Evolutionary conservation across 2,113 vertebrate species (phyloP).

Genomic region (Benitochromis conjunctus): DNA sequence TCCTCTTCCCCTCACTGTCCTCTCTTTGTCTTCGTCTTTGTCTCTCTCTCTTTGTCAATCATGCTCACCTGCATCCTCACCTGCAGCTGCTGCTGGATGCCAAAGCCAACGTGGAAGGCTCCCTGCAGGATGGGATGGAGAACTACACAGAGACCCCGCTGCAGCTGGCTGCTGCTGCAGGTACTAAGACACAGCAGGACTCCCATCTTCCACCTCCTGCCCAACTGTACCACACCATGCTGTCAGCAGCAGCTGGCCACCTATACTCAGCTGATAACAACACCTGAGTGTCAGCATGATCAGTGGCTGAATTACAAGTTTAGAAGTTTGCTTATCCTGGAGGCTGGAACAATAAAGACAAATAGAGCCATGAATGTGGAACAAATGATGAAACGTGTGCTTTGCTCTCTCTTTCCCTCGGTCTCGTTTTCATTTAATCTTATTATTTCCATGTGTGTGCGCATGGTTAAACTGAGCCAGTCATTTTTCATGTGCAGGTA

Average conservation of each 20-base stretch:
- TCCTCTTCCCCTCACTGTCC: not conserved
- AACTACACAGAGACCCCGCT: slow-evolving; percentile 97
- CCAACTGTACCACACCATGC: not conserved
- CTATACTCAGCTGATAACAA: slow-evolving; percentile 2
- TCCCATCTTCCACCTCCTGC: not conserved
- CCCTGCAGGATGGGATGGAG: slow-evolving; percentile 93
- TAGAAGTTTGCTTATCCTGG: not conserved
- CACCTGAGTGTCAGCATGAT: slow-evolving; percentile 24
- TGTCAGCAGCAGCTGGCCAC: not conserved
- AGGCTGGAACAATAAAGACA: slow-evolving; percentile 10
- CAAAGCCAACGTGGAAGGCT: slow-evolving; percentile 93
- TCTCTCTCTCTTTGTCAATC: not conserved
- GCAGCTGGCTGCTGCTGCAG: slow-evolving; percentile 92
- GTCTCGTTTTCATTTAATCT: not conserved
- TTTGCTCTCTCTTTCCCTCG: not conserved
- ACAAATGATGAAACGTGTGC: not conserved
- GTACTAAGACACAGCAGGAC: slow-evolving; percentile 65
- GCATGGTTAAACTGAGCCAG: not conserved
- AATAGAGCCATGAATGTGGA: not conserved
- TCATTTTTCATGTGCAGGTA: slow-evolving; percentile 77
- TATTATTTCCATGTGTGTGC: not conserved
- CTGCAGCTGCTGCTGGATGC: slow-evolving; percentile 91
- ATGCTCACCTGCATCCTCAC: not conserved
- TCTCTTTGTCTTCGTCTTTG: not conserved
- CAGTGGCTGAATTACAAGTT: not conserved